Base-by-base conservation (phyloP, 2,797 vertebrate genomes). In the Amazonetta brasiliensis region DNA sequence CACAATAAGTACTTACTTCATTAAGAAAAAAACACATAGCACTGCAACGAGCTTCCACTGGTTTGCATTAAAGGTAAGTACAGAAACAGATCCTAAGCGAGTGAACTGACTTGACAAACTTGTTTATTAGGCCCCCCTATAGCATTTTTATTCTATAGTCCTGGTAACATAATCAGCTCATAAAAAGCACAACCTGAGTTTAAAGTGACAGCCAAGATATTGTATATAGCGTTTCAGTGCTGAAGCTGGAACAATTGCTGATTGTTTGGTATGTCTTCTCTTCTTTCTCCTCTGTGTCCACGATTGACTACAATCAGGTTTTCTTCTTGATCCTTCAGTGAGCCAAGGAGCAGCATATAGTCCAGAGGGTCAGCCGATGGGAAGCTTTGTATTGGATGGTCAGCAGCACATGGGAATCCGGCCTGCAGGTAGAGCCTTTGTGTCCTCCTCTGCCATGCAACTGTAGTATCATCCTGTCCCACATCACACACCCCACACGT, bases 271-370 rank as follows among this genome's bases (percentile, higher is more conserved):
- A 95, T 99, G 98, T 99, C 99, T 99, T 99, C 98, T 99, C 98
- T 99, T 99, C 99, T 99, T 99, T 99, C 98, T 98, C 98, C 98
- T 98, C 99, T 98, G 98, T 99, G 99, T 99, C 99, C 99, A 98
- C 99, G 98, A 99, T 99, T 99, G 99, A 99, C 99, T 99, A 99
- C 99, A 99, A 99, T 99, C 99, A 99, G 99, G 99, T 99, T 99
- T 99, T 99, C 99, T 99, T 99, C 99, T 99, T 99, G 99, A 99
- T 99, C 99, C 99, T 99, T 99, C 99, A 99, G 99, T 99, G 99
- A 99, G 99, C 98, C 99, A 99, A 99, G 99, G 99, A 99, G 99
- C 99, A 97, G 99, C 99, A 0, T 99, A 99, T 99, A 99, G 99
- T 99, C 99, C 99, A 95, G 99, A 99, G 98, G 99, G 99, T 98